A percentile compares a stretch with the other conserved stretches of the same genome.
phyloP scores from a whole-genome alignment of 2,797 vertebrate species.

The Anguilla obscura region DNA sequence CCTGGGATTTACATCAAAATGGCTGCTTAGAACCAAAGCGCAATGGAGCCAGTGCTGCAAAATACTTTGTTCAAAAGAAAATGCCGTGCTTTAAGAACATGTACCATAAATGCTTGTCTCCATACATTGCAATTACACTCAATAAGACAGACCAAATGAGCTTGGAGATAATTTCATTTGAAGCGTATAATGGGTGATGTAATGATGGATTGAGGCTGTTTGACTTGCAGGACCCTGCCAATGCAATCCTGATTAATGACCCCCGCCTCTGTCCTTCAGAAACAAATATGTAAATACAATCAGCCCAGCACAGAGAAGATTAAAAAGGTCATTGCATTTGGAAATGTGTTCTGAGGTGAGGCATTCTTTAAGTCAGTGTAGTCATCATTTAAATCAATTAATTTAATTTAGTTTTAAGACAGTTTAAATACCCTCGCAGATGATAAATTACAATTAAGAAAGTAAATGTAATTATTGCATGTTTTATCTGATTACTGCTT shows the following conservation, averaged over 20 bases:
- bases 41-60: neutral
- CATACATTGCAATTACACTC: neutral
- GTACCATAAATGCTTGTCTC: neutral
- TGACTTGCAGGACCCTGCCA: slow-evolving; percentile 6
- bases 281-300: slow-evolving; percentile 41
- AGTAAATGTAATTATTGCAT: neutral
- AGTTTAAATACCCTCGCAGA: neutral
- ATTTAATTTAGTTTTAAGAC: neutral
- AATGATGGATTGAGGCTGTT: neutral
- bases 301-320: slow-evolving; percentile 26
- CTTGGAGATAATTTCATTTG: neutral
- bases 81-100: neutral
- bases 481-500: neutral
- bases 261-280: slow-evolving; percentile 21
- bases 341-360: neutral
- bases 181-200: neutral
- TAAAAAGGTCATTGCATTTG: slow-evolving; percentile 14
- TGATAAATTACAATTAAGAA: neutral
- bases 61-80: neutral
- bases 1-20: neutral
- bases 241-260: slow-evolving; percentile 27
- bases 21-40: neutral
- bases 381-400: neutral
- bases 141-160: neutral
- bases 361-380: neutral